Conservation (phyloP, 2,888 invertebrate species). For the Mechanitis mazaeus region DNA sequence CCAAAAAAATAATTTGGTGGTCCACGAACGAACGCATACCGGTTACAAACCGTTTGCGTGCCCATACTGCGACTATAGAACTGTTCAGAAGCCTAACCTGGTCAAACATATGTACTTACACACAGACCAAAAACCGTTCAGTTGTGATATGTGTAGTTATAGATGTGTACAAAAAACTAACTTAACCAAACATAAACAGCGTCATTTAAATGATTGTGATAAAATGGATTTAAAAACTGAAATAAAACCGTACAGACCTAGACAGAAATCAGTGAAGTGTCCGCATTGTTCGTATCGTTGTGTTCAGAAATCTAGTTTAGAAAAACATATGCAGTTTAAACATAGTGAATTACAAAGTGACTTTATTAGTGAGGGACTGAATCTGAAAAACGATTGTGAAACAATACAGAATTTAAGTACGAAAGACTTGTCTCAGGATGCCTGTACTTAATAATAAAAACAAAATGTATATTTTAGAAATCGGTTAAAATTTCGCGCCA, state of each 20-base stretch:
- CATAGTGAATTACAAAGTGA: conserved; percentile 41
- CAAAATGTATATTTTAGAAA: too few species aligned
- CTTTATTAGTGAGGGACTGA: background rate
- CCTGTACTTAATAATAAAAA: conserved; percentile 14
- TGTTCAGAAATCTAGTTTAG: conserved; percentile 66
- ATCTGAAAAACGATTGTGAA: conserved; percentile 46
- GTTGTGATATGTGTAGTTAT: conserved; percentile 68
- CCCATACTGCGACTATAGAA: conserved; percentile 67
- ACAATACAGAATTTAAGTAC: conserved; percentile 52
- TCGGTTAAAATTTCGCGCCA: too few species aligned
- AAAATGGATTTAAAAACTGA: conserved; percentile 49
- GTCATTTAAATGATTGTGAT: conserved; percentile 60
- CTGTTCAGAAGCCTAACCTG: conserved; percentile 71
- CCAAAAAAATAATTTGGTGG: conserved; percentile 70
- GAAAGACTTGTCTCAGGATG: conserved; percentile 34
- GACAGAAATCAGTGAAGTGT: conserved; percentile 67
- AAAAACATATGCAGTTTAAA: conserved; percentile 67
- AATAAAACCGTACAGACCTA: conserved; percentile 58
- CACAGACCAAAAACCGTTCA: conserved; percentile 70
- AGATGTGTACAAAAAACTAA: conserved; percentile 72
- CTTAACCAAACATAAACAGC: conserved; percentile 66
- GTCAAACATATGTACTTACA: conserved; percentile 74
- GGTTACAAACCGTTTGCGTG: conserved; percentile 72
- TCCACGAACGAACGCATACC: conserved; percentile 71
- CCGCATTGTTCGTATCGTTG: conserved; percentile 61